Evolutionary conservation across 2,888 invertebrate genomes (phyloP).

Genomic region (Imbricaverruca yamaguchii): DNA sequence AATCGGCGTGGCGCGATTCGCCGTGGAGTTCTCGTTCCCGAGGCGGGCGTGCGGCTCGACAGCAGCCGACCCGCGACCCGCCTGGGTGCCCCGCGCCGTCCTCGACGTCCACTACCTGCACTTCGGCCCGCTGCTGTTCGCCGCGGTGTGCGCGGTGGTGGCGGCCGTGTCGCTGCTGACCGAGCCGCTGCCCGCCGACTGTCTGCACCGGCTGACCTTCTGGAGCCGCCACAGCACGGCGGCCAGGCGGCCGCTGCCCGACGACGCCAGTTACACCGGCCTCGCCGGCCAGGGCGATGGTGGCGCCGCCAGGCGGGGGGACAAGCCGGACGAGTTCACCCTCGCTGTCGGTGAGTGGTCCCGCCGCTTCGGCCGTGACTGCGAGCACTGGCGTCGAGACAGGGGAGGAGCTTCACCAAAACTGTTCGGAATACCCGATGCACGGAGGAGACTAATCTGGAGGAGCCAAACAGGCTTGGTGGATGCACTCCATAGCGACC

Average conservation of each 20-base stretch:
- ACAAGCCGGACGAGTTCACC: background rate
- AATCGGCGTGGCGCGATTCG: conserved; percentile 45
- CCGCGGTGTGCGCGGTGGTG: conserved; percentile 41
- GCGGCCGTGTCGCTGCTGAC: conserved; percentile 45
- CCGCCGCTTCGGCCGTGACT: background rate
- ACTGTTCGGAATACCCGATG: too few relatives aligned
- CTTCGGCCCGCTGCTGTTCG: conserved; percentile 49
- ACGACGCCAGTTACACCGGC: too few relatives aligned
- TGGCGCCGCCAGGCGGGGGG: background rate
- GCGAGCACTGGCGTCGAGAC: background rate
- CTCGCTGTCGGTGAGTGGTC: too few relatives aligned
- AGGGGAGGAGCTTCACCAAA: background rate
- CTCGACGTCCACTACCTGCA: conserved; percentile 44
- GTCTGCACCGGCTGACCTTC: conserved; percentile 31
- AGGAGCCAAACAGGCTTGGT: background rate
- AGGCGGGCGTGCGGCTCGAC: conserved; percentile 43
- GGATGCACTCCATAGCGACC: background rate
- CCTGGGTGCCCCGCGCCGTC: conserved; percentile 37
- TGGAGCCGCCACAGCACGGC: conserved; percentile 30
- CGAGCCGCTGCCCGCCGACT: conserved; percentile 42
- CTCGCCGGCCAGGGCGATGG: background rate
- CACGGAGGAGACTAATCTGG: too few relatives aligned
- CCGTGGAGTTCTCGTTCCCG: conserved; percentile 46
- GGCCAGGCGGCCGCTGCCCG: conserved; percentile 28
- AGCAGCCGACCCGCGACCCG: conserved; percentile 38